Percentiles rank a stretch among this genome's conserved stretches.
Conservation (phyloP, 2,113 vertebrate species). For the Chionomys nivalis region DNA sequence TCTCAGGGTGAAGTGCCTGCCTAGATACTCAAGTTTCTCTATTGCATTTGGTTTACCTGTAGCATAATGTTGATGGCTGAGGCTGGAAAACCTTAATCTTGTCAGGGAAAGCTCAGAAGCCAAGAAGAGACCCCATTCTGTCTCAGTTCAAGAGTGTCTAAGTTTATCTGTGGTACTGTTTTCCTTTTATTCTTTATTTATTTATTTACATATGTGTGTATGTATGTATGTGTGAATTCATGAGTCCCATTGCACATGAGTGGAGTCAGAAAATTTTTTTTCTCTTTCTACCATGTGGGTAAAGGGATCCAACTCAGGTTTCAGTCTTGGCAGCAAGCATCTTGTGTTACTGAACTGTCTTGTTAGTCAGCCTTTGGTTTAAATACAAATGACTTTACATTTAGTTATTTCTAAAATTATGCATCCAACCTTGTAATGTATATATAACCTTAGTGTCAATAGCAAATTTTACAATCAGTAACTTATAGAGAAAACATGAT, state of each 20-base stretch:
- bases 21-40: neutral
- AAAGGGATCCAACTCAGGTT: neutral
- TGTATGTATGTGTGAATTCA: neutral
- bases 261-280: neutral
- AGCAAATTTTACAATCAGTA: neutral
- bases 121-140: neutral
- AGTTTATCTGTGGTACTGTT: slow-evolving; percentile 18
- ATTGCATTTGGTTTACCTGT: neutral
- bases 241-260: neutral
- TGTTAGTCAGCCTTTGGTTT: neutral
- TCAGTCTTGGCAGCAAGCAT: neutral
- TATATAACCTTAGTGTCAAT: neutral
- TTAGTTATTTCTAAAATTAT: slow-evolving; percentile 42
- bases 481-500: neutral
- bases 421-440: neutral
- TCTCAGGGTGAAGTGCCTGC: neutral
- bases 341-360: neutral
- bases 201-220: too few species aligned
- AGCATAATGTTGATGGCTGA: neutral
- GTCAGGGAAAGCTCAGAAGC: neutral
- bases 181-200: slow-evolving; percentile 24
- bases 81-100: neutral
- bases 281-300: neutral
- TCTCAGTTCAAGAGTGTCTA: neutral
- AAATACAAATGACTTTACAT: slow-evolving; percentile 3